Evolutionary conservation across 1,140 invertebrate genomes (phyloP), one percentile per base, ranked within the genome.

Genomic region (Daktulosphaira vitifoliae): DNA sequence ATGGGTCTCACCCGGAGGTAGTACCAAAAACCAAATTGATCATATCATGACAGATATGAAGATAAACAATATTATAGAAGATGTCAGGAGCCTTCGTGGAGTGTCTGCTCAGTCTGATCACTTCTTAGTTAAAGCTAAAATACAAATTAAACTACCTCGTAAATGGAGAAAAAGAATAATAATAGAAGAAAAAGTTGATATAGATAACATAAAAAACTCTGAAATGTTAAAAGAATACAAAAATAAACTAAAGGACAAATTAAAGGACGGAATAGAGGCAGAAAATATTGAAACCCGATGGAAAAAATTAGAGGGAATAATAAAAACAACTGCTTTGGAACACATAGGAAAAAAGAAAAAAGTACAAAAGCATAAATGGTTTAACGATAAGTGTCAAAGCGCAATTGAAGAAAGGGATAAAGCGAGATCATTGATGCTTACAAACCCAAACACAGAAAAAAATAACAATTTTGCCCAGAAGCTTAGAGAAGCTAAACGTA

Each of bases 91-190:
- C n/a, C n/a, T n/a, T n/a, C n/a, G n/a, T n/a, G n/a, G n/a, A n/a
- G n/a, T n/a, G n/a, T n/a, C n/a, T n/a, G n/a, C 13, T 48, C 66
- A 66, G 9, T 53, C 66, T 2, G 68, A 68, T 23, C 66, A 68
- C 38, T 66, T 48, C 18, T 42, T 70, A 49, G 66, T 70, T 3
- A 44, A 37, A n/a, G 39, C 3, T 15, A 42, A 42, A n/a, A n/a
- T n/a, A n/a, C n/a, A n/a, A n/a, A n/a, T n/a, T n/a, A n/a, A n/a
- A n/a, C n/a, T n/a, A n/a, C n/a, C n/a, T n/a, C n/a, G n/a, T n/a
- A 37, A 37, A 37, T 37, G 33, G 13, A 37, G 5, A 37, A 37
- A 37, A 37, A 37, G 13, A 37, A 13, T 37, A 13, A 37, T 37
- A 37, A 6, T 37, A 37, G 33, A 37, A 37, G 13, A 37, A 37